These are phyloP conservation scores for Lagodon rhomboides DNA, from an alignment of 2,797 vertebrate genomes.

Conservation along the genomic window DNA sequence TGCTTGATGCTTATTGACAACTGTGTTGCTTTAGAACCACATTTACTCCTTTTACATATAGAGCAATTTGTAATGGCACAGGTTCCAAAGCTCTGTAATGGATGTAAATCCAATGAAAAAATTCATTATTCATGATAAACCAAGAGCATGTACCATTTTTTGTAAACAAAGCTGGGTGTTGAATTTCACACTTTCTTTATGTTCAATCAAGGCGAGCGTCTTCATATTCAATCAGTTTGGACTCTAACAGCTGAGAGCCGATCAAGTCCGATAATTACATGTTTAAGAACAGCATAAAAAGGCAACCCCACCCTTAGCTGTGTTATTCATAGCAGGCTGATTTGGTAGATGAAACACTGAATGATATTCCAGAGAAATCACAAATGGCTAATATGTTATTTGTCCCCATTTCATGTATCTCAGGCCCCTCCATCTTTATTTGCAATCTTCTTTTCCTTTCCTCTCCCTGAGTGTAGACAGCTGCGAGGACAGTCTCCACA, in stretches of 20 bases:
- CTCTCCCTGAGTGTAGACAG: constrained; percentile 55
- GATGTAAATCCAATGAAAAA: constrained; percentile 71
- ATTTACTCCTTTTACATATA: constrained; percentile 78
- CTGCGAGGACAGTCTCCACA: constrained; percentile 65
- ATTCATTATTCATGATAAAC: constrained; percentile 47
- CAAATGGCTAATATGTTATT: constrained; percentile 35
- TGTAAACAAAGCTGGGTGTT: constrained; percentile 60
- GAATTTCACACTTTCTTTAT: constrained; percentile 71
- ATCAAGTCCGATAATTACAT: constrained; percentile 49
- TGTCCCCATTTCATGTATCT: constrained; percentile 34
- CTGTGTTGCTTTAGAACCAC: constrained; percentile 77
- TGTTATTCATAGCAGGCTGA: constrained; percentile 37
- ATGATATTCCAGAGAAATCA: constrained; percentile 40
- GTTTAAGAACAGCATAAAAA: constrained; percentile 38
- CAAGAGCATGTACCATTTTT: constrained; percentile 59
- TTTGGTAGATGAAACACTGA: constrained; percentile 48
- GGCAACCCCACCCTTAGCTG: constrained; percentile 12
- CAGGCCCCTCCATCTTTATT: constrained; percentile 35
- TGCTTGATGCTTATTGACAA: constrained; percentile 83
- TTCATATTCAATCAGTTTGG: constrained; percentile 61
- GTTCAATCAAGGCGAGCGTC: constrained; percentile 59
- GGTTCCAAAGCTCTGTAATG: constrained; percentile 70
- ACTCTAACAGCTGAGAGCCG: constrained; percentile 39
- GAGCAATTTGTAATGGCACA: constrained; percentile 77
- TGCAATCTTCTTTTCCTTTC: constrained; percentile 28